These are phyloP conservation scores for Leuctra nigra DNA, from an alignment of 2,888 invertebrate genomes.

Conservation along the genomic window DNA sequence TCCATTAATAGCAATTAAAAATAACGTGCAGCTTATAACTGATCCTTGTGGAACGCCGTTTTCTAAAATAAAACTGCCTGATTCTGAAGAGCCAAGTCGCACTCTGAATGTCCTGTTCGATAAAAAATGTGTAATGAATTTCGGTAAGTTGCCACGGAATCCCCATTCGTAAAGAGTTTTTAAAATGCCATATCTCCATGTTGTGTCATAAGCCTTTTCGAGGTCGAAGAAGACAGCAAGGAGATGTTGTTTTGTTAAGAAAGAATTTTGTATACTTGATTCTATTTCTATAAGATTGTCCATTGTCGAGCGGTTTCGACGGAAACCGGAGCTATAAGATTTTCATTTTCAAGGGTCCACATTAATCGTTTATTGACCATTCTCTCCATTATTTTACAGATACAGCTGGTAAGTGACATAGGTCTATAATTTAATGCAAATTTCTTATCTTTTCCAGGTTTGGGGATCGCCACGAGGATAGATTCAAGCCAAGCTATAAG, in stretches of 20 bases:
- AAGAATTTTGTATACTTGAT: constrained; percentile 27
- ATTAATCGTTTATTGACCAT: constrained; percentile 31
- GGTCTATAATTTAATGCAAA: constrained; percentile 28
- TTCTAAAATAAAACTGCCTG: not conserved
- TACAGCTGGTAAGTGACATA: constrained; percentile 32
- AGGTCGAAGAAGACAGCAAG: constrained; percentile 29
- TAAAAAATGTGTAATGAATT: no score
- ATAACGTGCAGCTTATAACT: not conserved
- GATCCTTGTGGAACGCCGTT: constrained; percentile 19
- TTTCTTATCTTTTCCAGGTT: constrained; percentile 1
- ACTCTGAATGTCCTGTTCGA: constrained; percentile 10
- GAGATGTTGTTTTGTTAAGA: constrained; percentile 27
- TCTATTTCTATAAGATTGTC: constrained; percentile 25
- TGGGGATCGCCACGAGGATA: constrained; percentile 1
- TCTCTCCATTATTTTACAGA: constrained; percentile 31
- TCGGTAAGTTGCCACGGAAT: constrained; percentile 26
- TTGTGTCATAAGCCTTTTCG: constrained; percentile 26
- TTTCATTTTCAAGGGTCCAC: constrained; percentile 28
- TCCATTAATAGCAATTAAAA: not conserved
- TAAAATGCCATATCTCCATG: constrained; percentile 27
- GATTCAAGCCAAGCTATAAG: constrained; percentile 11
- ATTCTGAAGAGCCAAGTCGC: constrained; percentile 3
- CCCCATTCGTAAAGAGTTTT: constrained; percentile 22
- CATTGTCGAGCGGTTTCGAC: not conserved
- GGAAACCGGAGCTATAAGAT: constrained; percentile 23